A percentile compares a stretch with the other conserved stretches of the same genome.
Conservation (phyloP, 2,113 vertebrate species). For the Ramphastos sulfuratus region DNA sequence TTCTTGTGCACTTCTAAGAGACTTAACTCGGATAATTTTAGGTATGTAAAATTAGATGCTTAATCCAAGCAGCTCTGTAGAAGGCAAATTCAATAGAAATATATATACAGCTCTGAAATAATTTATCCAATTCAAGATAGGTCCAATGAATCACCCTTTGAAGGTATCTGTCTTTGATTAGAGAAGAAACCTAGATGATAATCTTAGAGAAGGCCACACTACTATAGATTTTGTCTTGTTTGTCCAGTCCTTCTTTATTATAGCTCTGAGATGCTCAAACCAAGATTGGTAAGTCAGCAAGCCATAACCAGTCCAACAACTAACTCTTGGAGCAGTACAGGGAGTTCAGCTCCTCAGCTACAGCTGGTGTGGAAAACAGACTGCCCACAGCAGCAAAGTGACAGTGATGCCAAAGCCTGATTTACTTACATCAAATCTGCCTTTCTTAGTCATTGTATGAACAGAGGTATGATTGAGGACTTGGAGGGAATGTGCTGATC, state of each 20-base stretch:
- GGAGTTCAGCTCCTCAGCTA: not conserved
- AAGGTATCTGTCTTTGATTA: not conserved
- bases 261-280: not conserved
- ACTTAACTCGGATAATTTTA: not conserved
- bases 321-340: not conserved
- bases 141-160: not conserved
- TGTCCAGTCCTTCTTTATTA: not conserved
- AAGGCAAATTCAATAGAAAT: not conserved
- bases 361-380: accelerated
- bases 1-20: not conserved
- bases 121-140: not conserved
- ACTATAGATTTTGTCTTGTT: not conserved
- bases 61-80: not conserved
- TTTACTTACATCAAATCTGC: not conserved
- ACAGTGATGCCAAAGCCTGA: not conserved
- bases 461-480: not conserved
- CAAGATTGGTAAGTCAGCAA: not conserved
- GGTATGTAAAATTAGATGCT: not conserved
- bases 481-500: not conserved
- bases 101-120: not conserved
- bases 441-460: not conserved
- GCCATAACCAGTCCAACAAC: not conserved
- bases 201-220: not conserved
- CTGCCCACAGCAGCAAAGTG: not conserved
- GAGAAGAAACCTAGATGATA: not conserved